These are phyloP conservation scores for Sterna hirundo DNA, from an alignment of 2,113 vertebrate species.

Conservation along the genomic window DNA sequence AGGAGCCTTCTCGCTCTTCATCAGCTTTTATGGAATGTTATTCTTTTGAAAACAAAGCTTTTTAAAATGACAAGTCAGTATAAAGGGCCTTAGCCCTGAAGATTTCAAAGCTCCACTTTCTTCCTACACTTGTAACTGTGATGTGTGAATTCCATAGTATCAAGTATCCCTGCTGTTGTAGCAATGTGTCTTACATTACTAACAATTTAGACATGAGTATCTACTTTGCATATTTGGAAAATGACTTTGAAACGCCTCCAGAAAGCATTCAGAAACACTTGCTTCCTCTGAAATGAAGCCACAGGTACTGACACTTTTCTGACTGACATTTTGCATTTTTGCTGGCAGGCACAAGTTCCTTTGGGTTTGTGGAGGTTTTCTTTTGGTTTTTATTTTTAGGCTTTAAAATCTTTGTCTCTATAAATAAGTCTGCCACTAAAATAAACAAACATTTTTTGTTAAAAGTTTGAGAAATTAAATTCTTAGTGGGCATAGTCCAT, in stretches of 20 bases:
- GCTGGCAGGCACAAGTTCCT: background rate
- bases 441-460: background rate
- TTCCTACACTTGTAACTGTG: background rate
- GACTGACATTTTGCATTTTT: background rate
- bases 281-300: background rate
- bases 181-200: background rate
- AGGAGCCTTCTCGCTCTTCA: background rate
- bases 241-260: background rate
- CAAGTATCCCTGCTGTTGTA: background rate
- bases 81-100: background rate
- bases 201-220: background rate
- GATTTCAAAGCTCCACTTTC: background rate
- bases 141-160: slow-evolving; percentile 11
- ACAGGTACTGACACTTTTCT: background rate
- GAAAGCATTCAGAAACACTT: background rate
- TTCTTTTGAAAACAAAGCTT: background rate
- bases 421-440: background rate
- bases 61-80: background rate
- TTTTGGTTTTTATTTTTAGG: background rate
- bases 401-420: background rate
- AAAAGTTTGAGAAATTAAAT: background rate
- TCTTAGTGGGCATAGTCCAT: background rate
- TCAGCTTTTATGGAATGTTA: background rate
- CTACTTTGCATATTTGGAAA: background rate
- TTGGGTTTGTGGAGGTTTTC: background rate